phyloP scores from a whole-genome alignment of 2,113 vertebrate species.

The Pangasianodon gigas region DNA sequence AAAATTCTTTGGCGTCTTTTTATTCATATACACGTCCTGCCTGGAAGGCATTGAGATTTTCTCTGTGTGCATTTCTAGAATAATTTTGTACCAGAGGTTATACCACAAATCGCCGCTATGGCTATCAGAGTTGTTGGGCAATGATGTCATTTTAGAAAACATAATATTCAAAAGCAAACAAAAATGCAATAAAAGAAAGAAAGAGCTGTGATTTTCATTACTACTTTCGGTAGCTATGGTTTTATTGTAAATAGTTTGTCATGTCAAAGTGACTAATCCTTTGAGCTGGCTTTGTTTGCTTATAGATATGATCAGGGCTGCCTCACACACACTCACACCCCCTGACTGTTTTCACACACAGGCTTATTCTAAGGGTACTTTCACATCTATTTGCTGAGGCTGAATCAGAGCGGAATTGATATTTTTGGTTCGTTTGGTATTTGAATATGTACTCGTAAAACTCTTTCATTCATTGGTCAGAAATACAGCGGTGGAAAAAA shows the following conservation, averaged over 20 bases:
- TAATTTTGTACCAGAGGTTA: neutral
- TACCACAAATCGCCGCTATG: neutral
- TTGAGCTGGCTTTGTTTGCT: constrained; percentile 9
- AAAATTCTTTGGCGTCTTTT: neutral
- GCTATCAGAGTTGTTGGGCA: neutral
- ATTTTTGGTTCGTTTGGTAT: neutral
- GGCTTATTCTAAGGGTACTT: neutral
- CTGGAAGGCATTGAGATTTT: neutral
- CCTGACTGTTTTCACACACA: neutral
- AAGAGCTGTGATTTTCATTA: constrained; percentile 5
- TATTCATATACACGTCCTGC: neutral
- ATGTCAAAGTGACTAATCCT: neutral
- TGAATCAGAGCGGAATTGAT: neutral
- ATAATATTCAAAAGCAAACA: constrained; percentile 26
- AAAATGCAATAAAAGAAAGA: constrained; percentile 11
- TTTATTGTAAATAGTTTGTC: constrained; percentile 14
- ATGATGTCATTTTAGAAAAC: constrained; percentile 14
- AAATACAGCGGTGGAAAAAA: neutral
- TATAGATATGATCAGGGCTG: constrained; percentile 17
- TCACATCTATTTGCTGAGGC: neutral
- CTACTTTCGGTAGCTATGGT: constrained; percentile 25
- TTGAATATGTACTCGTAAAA: neutral
- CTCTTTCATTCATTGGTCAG: neutral
- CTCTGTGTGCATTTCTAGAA: neutral
- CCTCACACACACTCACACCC: neutral